Evolutionary conservation across 2,888 invertebrate species (phyloP).

Genomic region (Spodoptera exigua): DNA sequence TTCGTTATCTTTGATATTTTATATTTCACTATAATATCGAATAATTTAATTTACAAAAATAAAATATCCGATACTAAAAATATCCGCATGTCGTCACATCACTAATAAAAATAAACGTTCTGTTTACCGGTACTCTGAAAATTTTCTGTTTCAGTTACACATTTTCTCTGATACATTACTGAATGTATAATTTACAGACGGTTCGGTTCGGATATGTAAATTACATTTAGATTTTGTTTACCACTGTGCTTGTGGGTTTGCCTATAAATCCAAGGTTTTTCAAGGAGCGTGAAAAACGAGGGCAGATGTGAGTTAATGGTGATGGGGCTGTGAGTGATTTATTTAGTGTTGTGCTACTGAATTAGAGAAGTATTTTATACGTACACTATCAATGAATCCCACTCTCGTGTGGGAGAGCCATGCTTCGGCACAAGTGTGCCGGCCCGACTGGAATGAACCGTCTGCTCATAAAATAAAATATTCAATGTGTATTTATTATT

Average conservation of each 20-base stretch:
- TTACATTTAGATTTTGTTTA: slow-evolving; percentile 54
- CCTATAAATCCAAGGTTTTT: slow-evolving; percentile 45
- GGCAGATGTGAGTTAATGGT: slow-evolving; percentile 16
- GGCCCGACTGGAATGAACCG: too few relatives aligned
- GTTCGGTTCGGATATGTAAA: slow-evolving; percentile 19
- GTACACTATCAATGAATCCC: too few relatives aligned
- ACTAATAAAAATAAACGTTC: slow-evolving; percentile 14
- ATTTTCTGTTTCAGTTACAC: slow-evolving; percentile 32
- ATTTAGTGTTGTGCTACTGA: slow-evolving; percentile 20
- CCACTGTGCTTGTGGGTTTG: slow-evolving; percentile 15
- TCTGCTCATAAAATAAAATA: too few relatives aligned
- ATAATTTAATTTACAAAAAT: background rate
- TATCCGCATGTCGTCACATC: slow-evolving; percentile 17
- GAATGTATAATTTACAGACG: slow-evolving; percentile 38
- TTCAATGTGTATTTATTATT: too few relatives aligned
- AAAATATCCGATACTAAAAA: slow-evolving; percentile 7
- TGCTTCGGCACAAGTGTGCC: too few relatives aligned
- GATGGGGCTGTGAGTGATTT: slow-evolving; percentile 27
- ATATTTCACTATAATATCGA: too few relatives aligned
- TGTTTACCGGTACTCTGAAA: slow-evolving; percentile 32
- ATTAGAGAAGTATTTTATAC: slow-evolving; percentile 1
- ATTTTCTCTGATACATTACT: slow-evolving; percentile 39
- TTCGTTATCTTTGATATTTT: too few relatives aligned
- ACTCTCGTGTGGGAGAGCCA: too few relatives aligned
- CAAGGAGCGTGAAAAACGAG: slow-evolving; percentile 1